Base-by-base conservation (phyloP, 2,888 invertebrate species). In the Patella caerulea region DNA sequence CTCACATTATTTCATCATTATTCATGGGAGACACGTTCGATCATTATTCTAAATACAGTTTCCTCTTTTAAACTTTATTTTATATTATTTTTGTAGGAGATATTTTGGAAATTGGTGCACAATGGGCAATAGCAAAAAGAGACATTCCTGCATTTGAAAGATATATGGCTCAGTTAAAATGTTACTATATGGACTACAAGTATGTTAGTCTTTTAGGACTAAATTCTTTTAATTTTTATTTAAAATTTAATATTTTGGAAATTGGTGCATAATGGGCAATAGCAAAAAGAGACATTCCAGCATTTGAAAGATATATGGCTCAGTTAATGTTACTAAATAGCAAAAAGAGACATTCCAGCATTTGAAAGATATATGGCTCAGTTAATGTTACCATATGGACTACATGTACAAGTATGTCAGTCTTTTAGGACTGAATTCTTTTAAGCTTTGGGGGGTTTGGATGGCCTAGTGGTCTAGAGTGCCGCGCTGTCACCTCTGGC, bases 361-460 rank as follows among this genome's bases (percentile, higher is more conserved):
- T 99, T 99, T 92, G 98, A 99, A 91, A 94, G 98, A 88, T 98
- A 97, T 89, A 98, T 99, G 95, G 96, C 98, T 14, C 98, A 99
- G 92, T 93, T 99, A 72, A 92, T 97, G 97, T 91, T 99, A 99
- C 90, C 99, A 99, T 92, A 96, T 97, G 90, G 98, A 99, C 92
- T 96, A 96, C 92, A 95, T 94, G 95, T 95, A 92, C 3, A 29
- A 29, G 29, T 3, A 29, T 2, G 29, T 29, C 29, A 29, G 29
- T 29, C 3, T 29, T 29, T 29, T 29, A 29, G 29, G 29, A 29
- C 29, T 29, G 3, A 29, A 29, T 29, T 29, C 29, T 29, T 29
- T 29, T 19, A 59, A n/a, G 65, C 17, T 19, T 59, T 24, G 24
- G 24, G 24, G 24, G 24, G 1, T 24, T 24, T 0, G 24, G 24